Evolutionary conservation across 2,797 vertebrate species (phyloP).

Genomic region (Propithecus deckenii): DNA sequence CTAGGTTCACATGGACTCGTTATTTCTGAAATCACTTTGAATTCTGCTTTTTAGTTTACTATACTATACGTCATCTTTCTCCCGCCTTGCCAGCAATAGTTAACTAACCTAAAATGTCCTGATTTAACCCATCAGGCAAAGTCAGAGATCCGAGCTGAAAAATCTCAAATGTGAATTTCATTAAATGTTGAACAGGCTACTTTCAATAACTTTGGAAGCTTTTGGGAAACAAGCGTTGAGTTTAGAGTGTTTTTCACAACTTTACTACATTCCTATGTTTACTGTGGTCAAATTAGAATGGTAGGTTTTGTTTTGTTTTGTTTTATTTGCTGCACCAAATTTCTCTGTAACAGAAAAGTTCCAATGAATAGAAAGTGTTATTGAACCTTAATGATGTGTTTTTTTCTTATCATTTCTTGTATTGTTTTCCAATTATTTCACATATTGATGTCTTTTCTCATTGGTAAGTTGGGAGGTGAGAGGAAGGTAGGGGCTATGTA

Average conservation of each 20-base stretch:
- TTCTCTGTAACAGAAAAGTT: not conserved
- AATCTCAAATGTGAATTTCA: conserved; percentile 16
- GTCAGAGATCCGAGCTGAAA: not conserved
- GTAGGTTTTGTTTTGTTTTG: not conserved
- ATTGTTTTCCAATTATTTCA: not conserved
- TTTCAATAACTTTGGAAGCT: not conserved
- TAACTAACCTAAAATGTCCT: not conserved
- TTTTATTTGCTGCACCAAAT: not conserved
- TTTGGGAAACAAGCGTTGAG: not conserved
- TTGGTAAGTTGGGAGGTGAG: not conserved
- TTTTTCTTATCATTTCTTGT: not conserved
- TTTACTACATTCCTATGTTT: not conserved
- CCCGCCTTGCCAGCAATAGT: not conserved
- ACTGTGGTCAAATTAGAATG: not conserved
- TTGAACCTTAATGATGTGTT: not conserved
- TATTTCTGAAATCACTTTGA: conserved; percentile 70
- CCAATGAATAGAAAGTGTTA: not conserved
- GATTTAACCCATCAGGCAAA: not conserved
- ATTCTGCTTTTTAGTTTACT: not conserved
- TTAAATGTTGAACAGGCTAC: not conserved
- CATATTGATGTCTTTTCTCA: not conserved
- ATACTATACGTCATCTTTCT: not conserved
- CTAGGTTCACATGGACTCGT: conserved; percentile 52
- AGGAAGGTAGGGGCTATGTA: not conserved
- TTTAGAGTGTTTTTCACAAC: conserved; percentile 9